A percentile compares a stretch with the other conserved stretches of the same genome.
Evolutionary conservation across 2,113 vertebrate genomes (phyloP).

Genomic region (Laticauda laticaudata): DNA sequence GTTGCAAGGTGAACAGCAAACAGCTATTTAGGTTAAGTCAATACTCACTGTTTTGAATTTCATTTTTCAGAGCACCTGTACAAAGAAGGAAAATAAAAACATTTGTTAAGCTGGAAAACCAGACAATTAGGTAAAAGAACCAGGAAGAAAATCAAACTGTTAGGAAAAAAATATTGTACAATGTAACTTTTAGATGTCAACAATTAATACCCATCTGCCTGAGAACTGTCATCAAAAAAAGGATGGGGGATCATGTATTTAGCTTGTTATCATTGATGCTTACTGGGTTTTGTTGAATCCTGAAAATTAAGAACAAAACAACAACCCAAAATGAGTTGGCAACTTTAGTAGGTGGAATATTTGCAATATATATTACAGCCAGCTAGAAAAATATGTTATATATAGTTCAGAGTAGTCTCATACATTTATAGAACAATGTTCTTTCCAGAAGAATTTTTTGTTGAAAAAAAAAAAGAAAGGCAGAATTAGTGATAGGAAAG

Average conservation of each 20-base stretch:
- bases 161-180: background rate
- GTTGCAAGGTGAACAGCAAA: background rate
- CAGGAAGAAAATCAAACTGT: background rate
- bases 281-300: background rate
- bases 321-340: background rate
- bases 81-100: background rate
- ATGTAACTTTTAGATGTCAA: background rate
- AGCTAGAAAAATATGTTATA: background rate
- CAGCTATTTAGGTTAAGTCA: background rate
- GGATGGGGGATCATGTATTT: background rate
- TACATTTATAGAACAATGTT: background rate
- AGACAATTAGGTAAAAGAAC: background rate
- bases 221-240: background rate
- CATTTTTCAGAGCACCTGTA: background rate
- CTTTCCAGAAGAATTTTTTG: background rate
- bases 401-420: background rate
- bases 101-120: background rate
- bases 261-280: background rate
- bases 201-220: background rate
- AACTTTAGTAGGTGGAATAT: background rate
- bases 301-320: background rate
- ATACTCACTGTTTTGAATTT: background rate
- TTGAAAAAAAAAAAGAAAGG: background rate
- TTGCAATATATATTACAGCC: background rate
- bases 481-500: background rate